Evolutionary conservation across 2,888 invertebrate genomes (phyloP).

Genomic region (Thymelicus lineola): DNA sequence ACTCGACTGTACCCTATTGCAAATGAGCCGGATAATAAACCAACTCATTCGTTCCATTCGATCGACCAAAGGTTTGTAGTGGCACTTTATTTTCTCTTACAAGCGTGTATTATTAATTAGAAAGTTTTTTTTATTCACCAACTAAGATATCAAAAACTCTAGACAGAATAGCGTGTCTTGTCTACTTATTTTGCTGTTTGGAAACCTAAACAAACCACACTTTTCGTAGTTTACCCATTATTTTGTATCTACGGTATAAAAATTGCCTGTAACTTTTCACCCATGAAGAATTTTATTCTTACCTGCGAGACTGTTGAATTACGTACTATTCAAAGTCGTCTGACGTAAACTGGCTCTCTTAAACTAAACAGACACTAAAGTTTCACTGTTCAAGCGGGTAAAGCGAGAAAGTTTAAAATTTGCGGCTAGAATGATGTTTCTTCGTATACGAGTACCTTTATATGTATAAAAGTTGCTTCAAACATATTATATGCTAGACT

Average conservation of each 20-base stretch:
- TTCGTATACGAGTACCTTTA: slow-evolving; percentile 37
- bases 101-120: no score
- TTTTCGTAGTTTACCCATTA: background rate
- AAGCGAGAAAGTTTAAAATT: slow-evolving; percentile 61
- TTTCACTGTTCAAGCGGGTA: slow-evolving; percentile 55
- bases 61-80: no score
- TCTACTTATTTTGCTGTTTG: no score
- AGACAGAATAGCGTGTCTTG: no score
- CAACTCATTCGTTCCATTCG: no score
- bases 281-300: slow-evolving; percentile 30
- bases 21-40: no score
- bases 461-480: slow-evolving; percentile 40
- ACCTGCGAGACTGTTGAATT: slow-evolving; percentile 50
- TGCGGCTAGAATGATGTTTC: slow-evolving; percentile 45
- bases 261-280: slow-evolving; percentile 29
- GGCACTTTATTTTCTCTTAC: no score
- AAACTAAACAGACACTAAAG: slow-evolving; percentile 72
- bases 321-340: slow-evolving; percentile 68
- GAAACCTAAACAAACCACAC: background rate
- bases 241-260: slow-evolving; percentile 3
- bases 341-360: slow-evolving; percentile 68
- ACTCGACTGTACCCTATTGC: no score
- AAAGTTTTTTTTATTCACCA: no score
- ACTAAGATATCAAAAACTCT: no score
- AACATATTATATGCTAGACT: slow-evolving; percentile 31